Base-by-base conservation (phyloP, 2,888 invertebrate species). In the Tinea trinotella region DNA sequence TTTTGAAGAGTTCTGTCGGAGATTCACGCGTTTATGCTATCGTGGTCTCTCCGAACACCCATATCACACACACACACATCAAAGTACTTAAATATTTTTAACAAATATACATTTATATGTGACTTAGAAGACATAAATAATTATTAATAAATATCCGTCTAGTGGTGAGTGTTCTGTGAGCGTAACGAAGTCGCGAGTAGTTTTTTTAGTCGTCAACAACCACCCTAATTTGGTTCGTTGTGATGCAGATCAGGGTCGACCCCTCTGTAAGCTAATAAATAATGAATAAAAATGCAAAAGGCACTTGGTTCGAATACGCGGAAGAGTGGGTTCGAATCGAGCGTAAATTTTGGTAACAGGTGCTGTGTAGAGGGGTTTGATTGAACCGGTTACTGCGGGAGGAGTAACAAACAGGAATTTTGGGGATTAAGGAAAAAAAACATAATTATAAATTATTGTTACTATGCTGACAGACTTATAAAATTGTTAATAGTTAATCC, bases 271-370 rank as follows among this genome's bases (percentile, higher is more conserved):
- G 62, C 66, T 65, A 70, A 73, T 75, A 70, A 74, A 71, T 68
- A 68, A 68, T 66, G 67, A 72, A 70, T 71, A 75, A 76, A 79
- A 79, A 81, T 78, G 74, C 71, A 76, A 74, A 76, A 65, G 65
- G 66, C 53, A 13, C 22, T 59, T 61, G 61, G 50, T 58, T 12
- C 54, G 54, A 63, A 63, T 66, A 65, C 65, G 64, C 78, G 79
- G 78, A 79, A 81, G 79, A 81, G 65, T 70, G 71, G 67, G 63
- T 72, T 64, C 67, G 75, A 79, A 82, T 79, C 62, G 70, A 61
- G 62, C 60, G 68, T 71, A 71, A 72, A 76, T 76, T n/a, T 72
- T 54, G 58, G 65, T 64, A 75, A 76, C 83, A 83, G 81, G 83
- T 83, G 81, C 69, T 71, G 56, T 59, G 56, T 19, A 61, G 61